These are phyloP conservation scores for Apogon talboti DNA, from an alignment of 2,797 vertebrate species.

Conservation along the genomic window DNA sequence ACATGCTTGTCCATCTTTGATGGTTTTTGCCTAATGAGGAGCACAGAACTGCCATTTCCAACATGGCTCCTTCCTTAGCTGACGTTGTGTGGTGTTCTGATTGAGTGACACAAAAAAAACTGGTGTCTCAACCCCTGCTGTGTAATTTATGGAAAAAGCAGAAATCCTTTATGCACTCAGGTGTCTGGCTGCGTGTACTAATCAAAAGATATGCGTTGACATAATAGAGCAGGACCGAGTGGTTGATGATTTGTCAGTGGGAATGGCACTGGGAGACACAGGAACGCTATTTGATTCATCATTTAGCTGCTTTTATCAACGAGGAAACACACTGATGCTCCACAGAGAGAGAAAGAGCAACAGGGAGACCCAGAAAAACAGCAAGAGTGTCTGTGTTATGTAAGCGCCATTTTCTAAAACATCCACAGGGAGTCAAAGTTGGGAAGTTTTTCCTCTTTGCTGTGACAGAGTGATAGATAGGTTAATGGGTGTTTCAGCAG, in stretches of 20 bases:
- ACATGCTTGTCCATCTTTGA: slow-evolving; percentile 33
- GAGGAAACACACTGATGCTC: slow-evolving; percentile 43
- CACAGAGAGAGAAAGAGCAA: slow-evolving; percentile 10
- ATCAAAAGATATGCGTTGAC: slow-evolving; percentile 71
- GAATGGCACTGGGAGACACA: slow-evolving; percentile 52
- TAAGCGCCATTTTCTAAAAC: slow-evolving; percentile 47
- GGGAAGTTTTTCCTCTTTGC: slow-evolving; percentile 51
- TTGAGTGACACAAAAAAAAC: slow-evolving; percentile 47
- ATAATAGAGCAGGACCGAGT: slow-evolving; percentile 49
- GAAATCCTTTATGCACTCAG: slow-evolving; percentile 58
- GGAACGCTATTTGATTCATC: slow-evolving; percentile 59
- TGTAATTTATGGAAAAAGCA: slow-evolving; percentile 67
- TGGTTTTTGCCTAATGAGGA: slow-evolving; percentile 37
- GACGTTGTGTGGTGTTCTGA: slow-evolving; percentile 44
- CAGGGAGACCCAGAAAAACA: slow-evolving; percentile 23
- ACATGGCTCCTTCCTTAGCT: slow-evolving; percentile 30
- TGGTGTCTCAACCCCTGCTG: slow-evolving; percentile 58
- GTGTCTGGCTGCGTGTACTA: slow-evolving; percentile 66
- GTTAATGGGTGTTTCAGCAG: slow-evolving; percentile 49
- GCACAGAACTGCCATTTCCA: slow-evolving; percentile 46
- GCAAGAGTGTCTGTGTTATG: slow-evolving; percentile 36
- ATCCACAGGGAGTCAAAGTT: slow-evolving; percentile 55
- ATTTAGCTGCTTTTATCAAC: slow-evolving; percentile 64
- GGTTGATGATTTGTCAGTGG: slow-evolving; percentile 70
- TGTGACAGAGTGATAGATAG: slow-evolving; percentile 22